Evolutionary conservation across 2,113 vertebrate species (phyloP).

Genomic region (Atlantisia rogersi): DNA sequence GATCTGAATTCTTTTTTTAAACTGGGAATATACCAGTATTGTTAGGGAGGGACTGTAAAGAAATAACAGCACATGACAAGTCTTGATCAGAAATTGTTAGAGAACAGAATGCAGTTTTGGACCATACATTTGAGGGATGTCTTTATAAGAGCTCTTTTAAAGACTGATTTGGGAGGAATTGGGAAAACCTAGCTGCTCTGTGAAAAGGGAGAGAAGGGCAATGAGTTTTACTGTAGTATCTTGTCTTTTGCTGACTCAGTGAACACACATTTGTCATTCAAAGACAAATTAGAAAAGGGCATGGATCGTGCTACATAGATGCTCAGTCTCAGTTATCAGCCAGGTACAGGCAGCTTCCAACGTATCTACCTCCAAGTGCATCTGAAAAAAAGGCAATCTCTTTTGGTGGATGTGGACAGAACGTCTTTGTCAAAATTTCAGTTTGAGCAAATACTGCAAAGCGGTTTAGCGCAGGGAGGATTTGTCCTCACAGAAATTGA

Average conservation of each 20-base stretch:
- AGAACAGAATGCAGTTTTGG: not conserved
- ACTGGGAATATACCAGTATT: not conserved
- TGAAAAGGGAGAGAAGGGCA: constrained; percentile 37
- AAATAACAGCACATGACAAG: not conserved
- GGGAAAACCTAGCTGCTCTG: not conserved
- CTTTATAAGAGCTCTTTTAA: not conserved
- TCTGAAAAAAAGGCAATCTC: constrained; percentile 56
- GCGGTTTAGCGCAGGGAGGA: constrained; percentile 45
- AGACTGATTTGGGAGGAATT: not conserved
- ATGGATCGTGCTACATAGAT: constrained; percentile 32
- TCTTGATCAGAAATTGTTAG: not conserved
- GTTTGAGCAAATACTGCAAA: constrained; percentile 68
- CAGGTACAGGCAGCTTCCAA: constrained; percentile 65
- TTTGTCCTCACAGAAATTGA: constrained; percentile 70
- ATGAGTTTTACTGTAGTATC: not conserved
- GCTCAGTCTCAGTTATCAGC: constrained; percentile 66
- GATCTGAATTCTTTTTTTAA: not conserved
- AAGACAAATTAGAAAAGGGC: constrained; percentile 72
- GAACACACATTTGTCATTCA: constrained; percentile 71
- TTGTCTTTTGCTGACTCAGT: constrained; percentile 70
- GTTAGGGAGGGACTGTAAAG: not conserved
- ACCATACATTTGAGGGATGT: not conserved
- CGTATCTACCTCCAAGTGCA: constrained; percentile 53
- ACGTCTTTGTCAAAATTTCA: constrained; percentile 63
- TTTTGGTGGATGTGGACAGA: constrained; percentile 53